phyloP scores from a whole-genome alignment of 2,888 invertebrate genomes.

The Lepas anatifera region DNA sequence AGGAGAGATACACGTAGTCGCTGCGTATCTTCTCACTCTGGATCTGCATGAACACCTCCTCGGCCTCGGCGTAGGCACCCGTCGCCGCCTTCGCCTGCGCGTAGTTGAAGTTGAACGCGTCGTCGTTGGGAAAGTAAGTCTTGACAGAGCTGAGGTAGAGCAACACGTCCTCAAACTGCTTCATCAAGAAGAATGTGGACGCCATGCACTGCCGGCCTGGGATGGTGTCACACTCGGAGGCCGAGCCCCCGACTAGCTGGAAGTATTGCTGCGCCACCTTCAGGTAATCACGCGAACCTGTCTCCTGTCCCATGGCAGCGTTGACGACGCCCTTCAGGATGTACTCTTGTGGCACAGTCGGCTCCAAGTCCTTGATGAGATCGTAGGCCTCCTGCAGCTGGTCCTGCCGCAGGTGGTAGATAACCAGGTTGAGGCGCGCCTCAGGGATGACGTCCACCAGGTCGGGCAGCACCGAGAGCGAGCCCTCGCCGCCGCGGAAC shows the following conservation, averaged over 20 bases:
- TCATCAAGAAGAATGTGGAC: slow-evolving; percentile 84
- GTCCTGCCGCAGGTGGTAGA: slow-evolving; percentile 64
- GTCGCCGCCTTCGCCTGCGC: slow-evolving; percentile 81
- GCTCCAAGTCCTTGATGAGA: slow-evolving; percentile 79
- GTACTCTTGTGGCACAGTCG: slow-evolving; percentile 88
- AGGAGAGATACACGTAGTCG: slow-evolving; percentile 76
- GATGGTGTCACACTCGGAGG: slow-evolving; percentile 95
- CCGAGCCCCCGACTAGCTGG: slow-evolving; percentile 89
- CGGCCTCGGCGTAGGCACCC: slow-evolving; percentile 87
- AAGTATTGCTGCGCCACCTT: slow-evolving; percentile 94
- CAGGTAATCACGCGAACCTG: slow-evolving; percentile 79
- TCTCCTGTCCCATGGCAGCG: slow-evolving; percentile 82
- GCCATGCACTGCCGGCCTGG: slow-evolving; percentile 97
- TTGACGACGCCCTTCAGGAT: slow-evolving; percentile 93
- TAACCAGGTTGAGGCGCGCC: slow-evolving; percentile 88
- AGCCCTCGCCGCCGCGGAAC: slow-evolving; percentile 85
- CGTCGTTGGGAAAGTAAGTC: slow-evolving; percentile 84
- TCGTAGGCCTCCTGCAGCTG: slow-evolving; percentile 79
- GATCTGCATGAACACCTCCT: slow-evolving; percentile 73
- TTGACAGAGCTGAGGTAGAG: slow-evolving; percentile 94
- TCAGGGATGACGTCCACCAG: slow-evolving; percentile 92
- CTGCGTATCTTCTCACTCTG: slow-evolving; percentile 68
- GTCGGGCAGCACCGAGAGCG: slow-evolving; percentile 79
- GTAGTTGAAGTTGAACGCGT: slow-evolving; percentile 76
- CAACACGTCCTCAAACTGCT: slow-evolving; percentile 90